Percentiles rank a stretch among this genome's conserved stretches.
Evolutionary conservation across 2,113 vertebrate genomes (phyloP).

Genomic region (Stegostoma tigrinum): DNA sequence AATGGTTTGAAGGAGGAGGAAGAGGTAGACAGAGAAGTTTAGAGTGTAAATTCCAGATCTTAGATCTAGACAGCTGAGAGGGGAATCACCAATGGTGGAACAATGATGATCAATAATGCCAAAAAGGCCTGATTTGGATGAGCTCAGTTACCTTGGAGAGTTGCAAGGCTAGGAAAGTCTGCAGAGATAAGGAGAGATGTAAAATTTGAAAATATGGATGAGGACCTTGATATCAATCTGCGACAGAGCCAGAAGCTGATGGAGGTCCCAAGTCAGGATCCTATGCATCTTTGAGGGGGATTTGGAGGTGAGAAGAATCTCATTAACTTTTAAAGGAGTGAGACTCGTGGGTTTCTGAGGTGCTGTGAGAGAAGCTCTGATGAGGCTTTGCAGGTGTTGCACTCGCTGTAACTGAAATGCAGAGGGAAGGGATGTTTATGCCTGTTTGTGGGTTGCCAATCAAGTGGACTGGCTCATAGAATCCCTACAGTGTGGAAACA

Average conservation of each 20-base stretch:
- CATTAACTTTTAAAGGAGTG: neutral
- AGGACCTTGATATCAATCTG: neutral
- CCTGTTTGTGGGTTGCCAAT: no score
- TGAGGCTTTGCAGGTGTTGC: neutral
- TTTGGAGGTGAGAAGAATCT: neutral
- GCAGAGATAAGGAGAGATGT: neutral
- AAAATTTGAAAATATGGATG: neutral
- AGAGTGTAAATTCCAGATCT: neutral
- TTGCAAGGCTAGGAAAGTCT: neutral
- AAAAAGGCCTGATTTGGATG: no score
- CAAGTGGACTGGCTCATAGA: no score
- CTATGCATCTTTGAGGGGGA: neutral
- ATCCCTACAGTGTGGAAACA: no score
- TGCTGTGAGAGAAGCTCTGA: neutral
- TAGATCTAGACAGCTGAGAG: neutral
- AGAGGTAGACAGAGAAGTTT: neutral
- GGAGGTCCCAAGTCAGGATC: neutral
- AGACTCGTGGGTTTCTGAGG: neutral
- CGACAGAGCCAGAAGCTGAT: neutral
- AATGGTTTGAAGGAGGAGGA: neutral
- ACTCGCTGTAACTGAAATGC: neutral
- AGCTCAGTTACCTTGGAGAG: no score
- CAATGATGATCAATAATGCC: neutral
- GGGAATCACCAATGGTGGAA: neutral
- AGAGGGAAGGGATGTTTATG: neutral